A percentile compares a stretch with the other conserved stretches of the same genome.
Evolutionary conservation across 2,888 invertebrate species (phyloP).

Genomic region (Leptothorax acervorum): DNA sequence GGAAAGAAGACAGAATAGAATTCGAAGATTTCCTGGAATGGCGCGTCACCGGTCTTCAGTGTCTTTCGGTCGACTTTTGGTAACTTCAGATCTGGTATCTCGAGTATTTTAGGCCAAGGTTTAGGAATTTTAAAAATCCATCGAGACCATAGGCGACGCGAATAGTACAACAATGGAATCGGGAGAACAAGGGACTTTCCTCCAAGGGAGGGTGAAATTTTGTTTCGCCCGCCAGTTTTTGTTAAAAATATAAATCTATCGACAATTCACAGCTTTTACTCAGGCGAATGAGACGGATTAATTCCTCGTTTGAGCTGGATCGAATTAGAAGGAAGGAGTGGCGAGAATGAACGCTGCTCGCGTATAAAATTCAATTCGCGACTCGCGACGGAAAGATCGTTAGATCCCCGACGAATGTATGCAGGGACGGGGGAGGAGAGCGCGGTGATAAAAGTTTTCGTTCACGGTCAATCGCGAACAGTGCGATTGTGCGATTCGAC

Average conservation of each 20-base stretch:
- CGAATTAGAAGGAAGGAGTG: background rate
- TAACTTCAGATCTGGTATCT: constrained; percentile 51
- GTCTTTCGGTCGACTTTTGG: constrained; percentile 60
- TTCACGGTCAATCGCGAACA: constrained; percentile 67
- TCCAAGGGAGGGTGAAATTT: background rate
- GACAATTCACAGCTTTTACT: background rate
- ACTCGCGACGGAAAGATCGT: constrained; percentile 17
- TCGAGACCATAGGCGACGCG: constrained; percentile 18
- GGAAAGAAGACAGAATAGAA: constrained; percentile 25
- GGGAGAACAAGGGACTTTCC: background rate
- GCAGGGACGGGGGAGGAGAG: background rate
- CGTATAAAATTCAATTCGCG: constrained; percentile 28
- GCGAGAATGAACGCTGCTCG: background rate
- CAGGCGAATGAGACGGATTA: background rate
- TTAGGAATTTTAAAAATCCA: constrained; percentile 62
- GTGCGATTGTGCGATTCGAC: constrained; percentile 69
- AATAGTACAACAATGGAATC: background rate
- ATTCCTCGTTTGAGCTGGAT: background rate
- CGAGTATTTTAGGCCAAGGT: constrained; percentile 65
- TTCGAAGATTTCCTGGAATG: constrained; percentile 56
- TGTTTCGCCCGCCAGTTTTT: background rate
- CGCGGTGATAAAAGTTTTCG: constrained; percentile 31
- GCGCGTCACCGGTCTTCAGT: constrained; percentile 27
- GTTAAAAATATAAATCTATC: background rate
- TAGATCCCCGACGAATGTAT: background rate